These are phyloP conservation scores for Philhelius pedissequus DNA, from an alignment of 2,888 invertebrate species.

Conservation along the genomic window DNA sequence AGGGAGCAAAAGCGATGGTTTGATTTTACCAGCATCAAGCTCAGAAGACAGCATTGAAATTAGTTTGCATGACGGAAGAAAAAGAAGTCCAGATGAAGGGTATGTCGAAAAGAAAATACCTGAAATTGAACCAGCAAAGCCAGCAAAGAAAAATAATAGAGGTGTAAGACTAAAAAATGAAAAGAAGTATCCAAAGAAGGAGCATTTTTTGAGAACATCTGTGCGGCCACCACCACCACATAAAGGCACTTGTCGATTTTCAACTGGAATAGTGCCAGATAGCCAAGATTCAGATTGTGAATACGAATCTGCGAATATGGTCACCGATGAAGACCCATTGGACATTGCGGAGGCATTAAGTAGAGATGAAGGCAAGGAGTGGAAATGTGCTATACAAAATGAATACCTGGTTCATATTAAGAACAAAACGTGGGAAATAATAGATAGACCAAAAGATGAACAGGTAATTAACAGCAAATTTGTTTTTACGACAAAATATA, in stretches of 20 bases:
- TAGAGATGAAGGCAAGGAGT: no score
- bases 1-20: not conserved
- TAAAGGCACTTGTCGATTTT: no score
- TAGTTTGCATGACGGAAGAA: no score
- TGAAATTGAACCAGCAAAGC: no score
- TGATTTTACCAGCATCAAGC: not conserved
- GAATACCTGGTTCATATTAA: not conserved
- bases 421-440: constrained; percentile 8
- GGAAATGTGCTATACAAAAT: no score
- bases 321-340: not conserved
- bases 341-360: not conserved
- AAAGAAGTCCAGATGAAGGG: no score
- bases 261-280: no score
- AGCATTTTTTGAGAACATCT: not conserved
- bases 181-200: not conserved
- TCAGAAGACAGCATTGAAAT: not conserved
- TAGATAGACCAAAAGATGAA: not conserved
- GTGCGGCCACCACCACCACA: not conserved
- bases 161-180: not conserved
- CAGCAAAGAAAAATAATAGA: not conserved
- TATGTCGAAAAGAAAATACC: no score
- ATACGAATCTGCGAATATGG: not conserved
- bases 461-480: constrained; percentile 7
- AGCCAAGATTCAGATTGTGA: not conserved
- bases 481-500: constrained; percentile 7